A percentile compares a stretch with the other conserved stretches of the same genome.
Evolutionary conservation across 2,888 invertebrate species (phyloP).

Genomic region (Oxyscelio sp.): DNA sequence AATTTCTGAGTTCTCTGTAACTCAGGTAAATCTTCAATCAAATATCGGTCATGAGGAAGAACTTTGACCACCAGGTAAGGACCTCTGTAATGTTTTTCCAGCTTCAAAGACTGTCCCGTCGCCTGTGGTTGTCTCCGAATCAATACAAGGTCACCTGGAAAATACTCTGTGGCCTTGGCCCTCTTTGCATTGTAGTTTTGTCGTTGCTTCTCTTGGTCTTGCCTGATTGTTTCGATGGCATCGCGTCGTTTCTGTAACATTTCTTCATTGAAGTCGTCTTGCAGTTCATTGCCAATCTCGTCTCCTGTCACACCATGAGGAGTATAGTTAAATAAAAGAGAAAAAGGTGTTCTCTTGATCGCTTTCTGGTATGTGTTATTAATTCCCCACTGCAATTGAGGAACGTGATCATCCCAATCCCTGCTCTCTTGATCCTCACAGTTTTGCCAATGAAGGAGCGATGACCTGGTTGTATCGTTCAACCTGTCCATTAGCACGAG

Average conservation of each 20-base stretch:
- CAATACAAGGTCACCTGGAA: slow-evolving; percentile 75
- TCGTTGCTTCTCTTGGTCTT: slow-evolving; percentile 10
- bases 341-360: slow-evolving; percentile 34
- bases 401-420: slow-evolving; percentile 36
- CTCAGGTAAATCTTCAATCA: slow-evolving; percentile 75
- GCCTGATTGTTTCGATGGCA: slow-evolving; percentile 8
- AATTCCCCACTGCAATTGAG: slow-evolving; percentile 24
- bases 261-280: slow-evolving; percentile 21
- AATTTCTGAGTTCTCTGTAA: slow-evolving; percentile 58
- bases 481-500: slow-evolving; percentile 85
- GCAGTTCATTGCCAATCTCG: slow-evolving; percentile 26
- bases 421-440: slow-evolving; percentile 26
- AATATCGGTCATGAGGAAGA: slow-evolving; percentile 76
- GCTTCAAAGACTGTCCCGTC: slow-evolving; percentile 75
- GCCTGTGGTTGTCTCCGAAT: slow-evolving; percentile 63
- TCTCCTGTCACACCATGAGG: slow-evolving; percentile 16
- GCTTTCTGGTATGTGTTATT: slow-evolving; percentile 47
- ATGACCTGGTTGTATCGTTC: slow-evolving; percentile 72
- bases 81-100: slow-evolving; percentile 73
- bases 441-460: slow-evolving; percentile 18
- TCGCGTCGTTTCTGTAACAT: neutral
- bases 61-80: slow-evolving; percentile 76
- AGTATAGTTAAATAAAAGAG: slow-evolving; percentile 25
- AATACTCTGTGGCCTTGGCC: slow-evolving; percentile 59
- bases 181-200: slow-evolving; percentile 1